Conservation (phyloP, 2,113 vertebrate species). For the Ailurus styani region DNA sequence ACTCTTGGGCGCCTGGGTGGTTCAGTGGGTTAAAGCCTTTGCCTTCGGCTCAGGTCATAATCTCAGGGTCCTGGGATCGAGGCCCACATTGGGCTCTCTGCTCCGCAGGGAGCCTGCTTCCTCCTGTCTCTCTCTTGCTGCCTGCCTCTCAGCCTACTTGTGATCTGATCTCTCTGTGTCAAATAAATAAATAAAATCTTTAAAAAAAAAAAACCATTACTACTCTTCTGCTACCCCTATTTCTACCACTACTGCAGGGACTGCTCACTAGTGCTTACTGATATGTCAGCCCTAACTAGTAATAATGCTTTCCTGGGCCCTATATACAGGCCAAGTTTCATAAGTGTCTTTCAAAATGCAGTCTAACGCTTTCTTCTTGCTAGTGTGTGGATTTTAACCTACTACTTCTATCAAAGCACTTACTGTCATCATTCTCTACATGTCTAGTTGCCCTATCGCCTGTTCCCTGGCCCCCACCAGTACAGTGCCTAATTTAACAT, state of each 20-base stretch:
- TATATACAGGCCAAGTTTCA: background rate
- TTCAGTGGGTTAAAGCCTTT: no score
- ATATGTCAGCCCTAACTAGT: background rate
- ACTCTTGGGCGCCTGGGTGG: no score
- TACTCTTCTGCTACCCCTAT: background rate
- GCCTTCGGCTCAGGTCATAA: no score
- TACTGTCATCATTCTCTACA: background rate
- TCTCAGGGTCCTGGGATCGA: no score
- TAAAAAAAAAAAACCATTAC: no score
- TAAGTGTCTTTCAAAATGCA: background rate
- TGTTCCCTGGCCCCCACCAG: background rate
- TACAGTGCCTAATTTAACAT: background rate
- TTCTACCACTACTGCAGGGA: background rate
- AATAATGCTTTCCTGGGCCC: background rate
- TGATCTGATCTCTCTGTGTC: no score
- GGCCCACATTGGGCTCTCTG: no score
- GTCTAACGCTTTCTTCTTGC: background rate
- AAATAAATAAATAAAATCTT: no score
- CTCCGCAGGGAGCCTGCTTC: no score
- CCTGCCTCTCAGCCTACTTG: no score
- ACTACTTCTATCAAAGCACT: background rate
- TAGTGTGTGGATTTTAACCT: background rate
- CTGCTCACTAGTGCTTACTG: background rate
- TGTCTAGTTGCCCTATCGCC: background rate
- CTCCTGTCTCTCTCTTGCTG: no score